Conservation (phyloP, 2,797 vertebrate species). For the Acanthis flammea region DNA sequence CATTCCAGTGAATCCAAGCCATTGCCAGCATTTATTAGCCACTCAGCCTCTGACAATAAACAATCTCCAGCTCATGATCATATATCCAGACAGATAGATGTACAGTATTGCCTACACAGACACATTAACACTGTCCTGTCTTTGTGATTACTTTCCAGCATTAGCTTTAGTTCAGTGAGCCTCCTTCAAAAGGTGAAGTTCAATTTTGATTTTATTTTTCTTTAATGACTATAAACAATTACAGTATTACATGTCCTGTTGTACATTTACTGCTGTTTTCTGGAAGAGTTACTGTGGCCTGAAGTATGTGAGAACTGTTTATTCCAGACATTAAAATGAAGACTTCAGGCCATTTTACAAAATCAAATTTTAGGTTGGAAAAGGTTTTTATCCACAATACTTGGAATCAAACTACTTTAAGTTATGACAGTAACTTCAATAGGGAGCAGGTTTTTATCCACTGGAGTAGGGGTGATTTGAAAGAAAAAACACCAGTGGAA, state of each 20-base stretch:
- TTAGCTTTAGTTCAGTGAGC: not conserved
- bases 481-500: not conserved
- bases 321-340: not conserved
- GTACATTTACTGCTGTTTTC: not conserved
- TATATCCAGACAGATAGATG: constrained; percentile 45
- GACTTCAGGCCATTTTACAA: not conserved
- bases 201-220: not conserved
- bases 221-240: not conserved
- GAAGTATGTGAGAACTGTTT: not conserved
- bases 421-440: not conserved
- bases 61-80: constrained; percentile 43
- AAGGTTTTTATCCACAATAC: not conserved
- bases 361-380: not conserved
- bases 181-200: not conserved
- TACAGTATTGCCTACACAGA: constrained; percentile 16
- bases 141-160: not conserved
- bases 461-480: accelerated
- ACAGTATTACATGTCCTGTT: not conserved
- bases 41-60: constrained; percentile 72
- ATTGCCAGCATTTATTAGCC: constrained; percentile 73
- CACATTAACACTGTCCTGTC: constrained; percentile 3
- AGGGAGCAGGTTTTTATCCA: not conserved
- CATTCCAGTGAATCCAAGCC: constrained; percentile 65
- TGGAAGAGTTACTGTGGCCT: not conserved
- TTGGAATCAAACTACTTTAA: not conserved